Evolutionary conservation across 2,113 vertebrate genomes (phyloP).

Genomic region (Rhineura floridana): DNA sequence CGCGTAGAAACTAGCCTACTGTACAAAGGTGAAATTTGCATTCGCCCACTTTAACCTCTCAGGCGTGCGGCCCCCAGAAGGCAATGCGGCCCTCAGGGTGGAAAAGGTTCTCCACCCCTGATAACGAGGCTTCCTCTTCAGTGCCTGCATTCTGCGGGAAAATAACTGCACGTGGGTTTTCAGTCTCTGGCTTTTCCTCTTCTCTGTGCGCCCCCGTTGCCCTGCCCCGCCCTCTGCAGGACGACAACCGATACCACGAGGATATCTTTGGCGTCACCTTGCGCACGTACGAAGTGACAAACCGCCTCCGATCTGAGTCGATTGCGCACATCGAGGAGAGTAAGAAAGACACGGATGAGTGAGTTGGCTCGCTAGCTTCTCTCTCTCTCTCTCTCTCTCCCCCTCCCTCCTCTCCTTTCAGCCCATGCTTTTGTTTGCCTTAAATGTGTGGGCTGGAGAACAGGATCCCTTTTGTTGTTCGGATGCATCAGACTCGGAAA

Average conservation of each 20-base stretch:
- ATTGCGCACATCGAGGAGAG: constrained; percentile 98
- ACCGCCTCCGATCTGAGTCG: constrained; percentile 96
- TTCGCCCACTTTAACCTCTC: too few relatives aligned
- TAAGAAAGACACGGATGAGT: constrained; percentile 98
- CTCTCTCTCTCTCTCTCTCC: too few relatives aligned
- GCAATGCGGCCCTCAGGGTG: background rate
- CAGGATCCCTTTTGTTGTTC: background rate
- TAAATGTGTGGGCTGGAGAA: rapidly evolving
- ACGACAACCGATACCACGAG: constrained; percentile 96
- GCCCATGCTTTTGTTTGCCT: constrained; percentile 13
- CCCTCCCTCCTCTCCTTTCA: background rate
- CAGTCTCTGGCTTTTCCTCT: background rate
- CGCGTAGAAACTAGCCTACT: too few relatives aligned
- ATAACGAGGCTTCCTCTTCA: background rate
- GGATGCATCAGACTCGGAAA: rapidly evolving
- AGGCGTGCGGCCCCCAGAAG: too few relatives aligned
- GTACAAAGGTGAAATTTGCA: too few relatives aligned
- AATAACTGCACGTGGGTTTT: background rate
- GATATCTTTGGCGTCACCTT: constrained; percentile 98
- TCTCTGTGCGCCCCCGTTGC: rapidly evolving
- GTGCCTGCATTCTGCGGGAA: background rate
- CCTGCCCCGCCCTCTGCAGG: constrained; percentile 73
- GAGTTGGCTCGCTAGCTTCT: constrained; percentile 63
- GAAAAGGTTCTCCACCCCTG: background rate
- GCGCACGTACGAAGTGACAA: constrained; percentile 97